These are phyloP conservation scores for Rutpela maculata DNA, from an alignment of 2,888 invertebrate genomes.

Conservation along the genomic window DNA sequence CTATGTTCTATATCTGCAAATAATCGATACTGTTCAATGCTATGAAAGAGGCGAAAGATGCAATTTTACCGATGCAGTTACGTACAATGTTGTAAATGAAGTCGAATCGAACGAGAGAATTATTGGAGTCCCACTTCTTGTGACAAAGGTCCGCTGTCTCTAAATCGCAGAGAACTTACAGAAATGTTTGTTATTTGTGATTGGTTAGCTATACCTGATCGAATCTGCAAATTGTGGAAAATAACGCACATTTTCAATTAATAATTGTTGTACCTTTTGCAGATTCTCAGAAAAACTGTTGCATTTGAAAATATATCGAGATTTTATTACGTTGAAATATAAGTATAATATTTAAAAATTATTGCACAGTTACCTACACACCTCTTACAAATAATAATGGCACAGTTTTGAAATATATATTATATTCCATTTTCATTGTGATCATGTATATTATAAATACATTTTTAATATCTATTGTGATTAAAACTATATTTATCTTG, in stretches of 20 bases:
- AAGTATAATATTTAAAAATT: not conserved
- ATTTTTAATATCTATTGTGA: constrained; percentile 49
- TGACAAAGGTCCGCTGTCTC: not conserved
- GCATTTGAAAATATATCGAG: not conserved
- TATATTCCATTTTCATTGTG: constrained; percentile 49
- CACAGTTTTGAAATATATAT: constrained; percentile 14
- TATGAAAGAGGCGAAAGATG: not conserved
- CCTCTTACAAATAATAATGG: not conserved
- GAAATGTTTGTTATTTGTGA: not conserved
- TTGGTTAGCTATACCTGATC: not conserved
- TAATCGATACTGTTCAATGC: constrained; percentile 5
- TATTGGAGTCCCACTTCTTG: not conserved
- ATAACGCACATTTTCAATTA: not conserved
- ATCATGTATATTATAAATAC: constrained; percentile 48
- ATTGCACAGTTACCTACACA: not conserved
- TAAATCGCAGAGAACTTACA: not conserved
- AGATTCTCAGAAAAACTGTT: not conserved
- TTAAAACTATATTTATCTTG: constrained; percentile 42
- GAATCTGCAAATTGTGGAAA: not conserved
- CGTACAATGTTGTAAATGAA: not conserved
- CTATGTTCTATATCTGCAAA: constrained; percentile 19
- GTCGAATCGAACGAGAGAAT: not conserved
- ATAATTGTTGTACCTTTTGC: not conserved
- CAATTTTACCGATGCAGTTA: not conserved
- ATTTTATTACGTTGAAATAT: not conserved